Evolutionary conservation across 2,888 invertebrate species (phyloP).

Genomic region (Drosophila quinaria): DNA sequence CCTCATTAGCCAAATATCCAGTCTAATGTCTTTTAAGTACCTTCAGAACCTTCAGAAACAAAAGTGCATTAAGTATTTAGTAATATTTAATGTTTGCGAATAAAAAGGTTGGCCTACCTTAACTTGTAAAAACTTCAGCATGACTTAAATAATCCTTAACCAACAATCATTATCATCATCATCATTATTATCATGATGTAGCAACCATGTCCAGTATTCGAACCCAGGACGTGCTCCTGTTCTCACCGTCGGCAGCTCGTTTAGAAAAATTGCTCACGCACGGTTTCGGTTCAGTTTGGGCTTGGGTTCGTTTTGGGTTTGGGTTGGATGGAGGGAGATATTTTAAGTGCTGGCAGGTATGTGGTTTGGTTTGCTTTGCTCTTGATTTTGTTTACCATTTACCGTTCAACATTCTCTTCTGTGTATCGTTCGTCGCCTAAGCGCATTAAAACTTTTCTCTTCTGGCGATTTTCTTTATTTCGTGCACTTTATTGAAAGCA

Average conservation of each 20-base stretch:
- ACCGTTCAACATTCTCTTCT: conserved; percentile 51
- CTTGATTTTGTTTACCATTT: conserved; percentile 70
- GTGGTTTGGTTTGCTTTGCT: conserved; percentile 57
- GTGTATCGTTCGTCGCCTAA: conserved; percentile 69
- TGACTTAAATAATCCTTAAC: conserved; percentile 43
- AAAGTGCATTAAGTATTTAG: conserved; percentile 52
- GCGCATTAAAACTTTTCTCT: conserved; percentile 75
- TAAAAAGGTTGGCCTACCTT: conserved; percentile 43
- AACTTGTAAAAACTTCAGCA: conserved; percentile 25
- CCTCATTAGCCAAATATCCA: conserved; percentile 39
- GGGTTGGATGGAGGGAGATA: neutral
- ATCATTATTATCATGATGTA: conserved; percentile 31
- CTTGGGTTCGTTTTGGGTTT: conserved; percentile 1
- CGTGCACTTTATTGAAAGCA: conserved; percentile 77
- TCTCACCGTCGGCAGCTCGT: conserved; percentile 45
- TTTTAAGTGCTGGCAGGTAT: conserved; percentile 61
- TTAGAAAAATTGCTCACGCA: conserved; percentile 79
- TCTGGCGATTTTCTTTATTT: conserved; percentile 48
- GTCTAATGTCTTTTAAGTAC: conserved; percentile 39
- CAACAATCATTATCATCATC: conserved; percentile 25
- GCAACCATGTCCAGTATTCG: conserved; percentile 39
- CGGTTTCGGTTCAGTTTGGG: conserved; percentile 47
- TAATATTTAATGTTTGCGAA: conserved; percentile 56
- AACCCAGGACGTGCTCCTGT: conserved; percentile 59
- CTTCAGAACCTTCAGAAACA: conserved; percentile 15